Evolutionary conservation across 2,888 invertebrate genomes (phyloP), one percentile per base, ranked within the genome.

Genomic region (Ganaspis brasiliensis): DNA sequence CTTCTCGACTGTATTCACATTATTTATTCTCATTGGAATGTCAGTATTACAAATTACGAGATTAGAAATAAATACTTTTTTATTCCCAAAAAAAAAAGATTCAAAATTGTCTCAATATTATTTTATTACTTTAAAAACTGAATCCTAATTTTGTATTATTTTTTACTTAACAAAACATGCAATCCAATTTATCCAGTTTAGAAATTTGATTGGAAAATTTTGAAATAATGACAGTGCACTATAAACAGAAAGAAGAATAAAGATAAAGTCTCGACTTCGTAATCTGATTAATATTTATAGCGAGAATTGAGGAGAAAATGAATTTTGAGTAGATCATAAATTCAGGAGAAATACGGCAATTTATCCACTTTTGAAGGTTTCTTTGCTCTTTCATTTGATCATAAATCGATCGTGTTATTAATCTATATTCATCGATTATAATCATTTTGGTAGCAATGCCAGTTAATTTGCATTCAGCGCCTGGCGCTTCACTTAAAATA

Each of bases 361-460:
- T 67, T 63, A 63, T 40, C 40, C 37, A 67, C 12, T 67, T 45
- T 67, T 67, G 12, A 67, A 45, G 1, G 40, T 37, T 45, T 40
- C 24, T 67, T 37, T 67, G 12, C 19, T 63, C 40, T 67, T 45
- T 45, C 3, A 14, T 63, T 63, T 40, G 2, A 5, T 12, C 40
- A 67, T 67, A 67, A 67, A 67, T 45, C 45, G 24, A 45, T n/a
- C 40, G 12, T 35, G 67, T 24, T 67, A 16, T 24, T 45, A 67
- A 67, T 67, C 67, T 45, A 67, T 67, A 67, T 67, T 45, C 45
- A 67, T 67, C 67, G 67, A 67, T 67, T 67, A 67, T 56, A 24
- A 56, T 45, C 21, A 67, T 40, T 24, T 67, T 21, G 19, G 19
- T 10, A 37, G 26, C 59, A 59, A 59, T 61, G 3, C 35, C 2